Percentiles rank a stretch among this genome's conserved stretches.
These are phyloP conservation scores for Seriola rivoliana DNA, from an alignment of 2,113 vertebrate species.

Conservation along the genomic window DNA sequence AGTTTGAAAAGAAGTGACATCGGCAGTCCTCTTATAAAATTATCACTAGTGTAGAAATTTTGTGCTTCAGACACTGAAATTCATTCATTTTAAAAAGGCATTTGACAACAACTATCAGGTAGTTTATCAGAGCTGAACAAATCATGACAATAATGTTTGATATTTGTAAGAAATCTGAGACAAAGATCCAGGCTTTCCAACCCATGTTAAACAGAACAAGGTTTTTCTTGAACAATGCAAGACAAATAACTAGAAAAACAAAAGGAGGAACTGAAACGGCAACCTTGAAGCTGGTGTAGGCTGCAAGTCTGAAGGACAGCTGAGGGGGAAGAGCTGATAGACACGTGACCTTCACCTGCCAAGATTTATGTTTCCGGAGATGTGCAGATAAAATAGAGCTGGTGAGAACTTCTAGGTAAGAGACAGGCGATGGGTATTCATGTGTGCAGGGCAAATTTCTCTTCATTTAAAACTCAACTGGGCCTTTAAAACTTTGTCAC, in stretches of 20 bases:
- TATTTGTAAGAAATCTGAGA: too few species aligned
- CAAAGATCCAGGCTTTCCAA: too few species aligned
- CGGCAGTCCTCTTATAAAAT: background rate
- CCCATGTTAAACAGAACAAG: too few species aligned
- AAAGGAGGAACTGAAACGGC: too few species aligned
- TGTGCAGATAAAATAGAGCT: background rate
- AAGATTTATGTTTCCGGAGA: background rate
- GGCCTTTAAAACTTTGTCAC: background rate
- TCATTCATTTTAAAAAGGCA: background rate
- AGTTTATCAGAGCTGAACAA: too few species aligned
- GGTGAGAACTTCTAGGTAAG: background rate
- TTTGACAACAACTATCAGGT: background rate
- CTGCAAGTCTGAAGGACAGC: background rate
- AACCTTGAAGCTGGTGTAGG: too few species aligned
- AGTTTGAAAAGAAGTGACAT: constrained; percentile 18
- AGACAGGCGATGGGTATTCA: background rate
- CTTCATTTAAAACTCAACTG: too few species aligned
- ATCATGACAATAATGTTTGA: too few species aligned
- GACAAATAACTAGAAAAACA: too few species aligned
- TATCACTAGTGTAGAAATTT: background rate
- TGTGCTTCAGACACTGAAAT: background rate
- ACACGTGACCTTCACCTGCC: background rate
- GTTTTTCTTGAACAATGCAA: too few species aligned
- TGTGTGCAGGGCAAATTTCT: too few species aligned
- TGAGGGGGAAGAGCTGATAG: too few species aligned